Base-by-base conservation (phyloP, 2,113 vertebrate genomes). In the Forbesichthys agassizii region DNA sequence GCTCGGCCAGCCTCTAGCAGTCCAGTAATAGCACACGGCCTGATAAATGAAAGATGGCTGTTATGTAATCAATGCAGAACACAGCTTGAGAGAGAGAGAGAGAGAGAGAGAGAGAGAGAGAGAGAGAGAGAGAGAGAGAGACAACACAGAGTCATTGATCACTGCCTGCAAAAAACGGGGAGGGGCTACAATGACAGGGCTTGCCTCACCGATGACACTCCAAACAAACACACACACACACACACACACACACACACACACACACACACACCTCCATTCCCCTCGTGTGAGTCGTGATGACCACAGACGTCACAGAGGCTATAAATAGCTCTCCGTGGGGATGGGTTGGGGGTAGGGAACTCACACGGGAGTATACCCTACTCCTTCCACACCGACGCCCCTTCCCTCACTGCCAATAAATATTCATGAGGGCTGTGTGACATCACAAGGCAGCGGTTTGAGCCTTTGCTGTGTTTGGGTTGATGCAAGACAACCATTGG, bases 1-100 rank as follows among this genome's bases (percentile, higher is more conserved):
- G 77, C 73, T 16, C 75, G 16, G 62, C 49, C 48, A 78, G 80
- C 73, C 81, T 81, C 47, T 49, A 33, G 76, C 27, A 11, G 68
- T 87, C 74, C 71, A 74, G 78, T 78, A 77, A 76, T 75, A 83
- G 77, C 69, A 75, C 61, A n/a, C 6, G 73, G 27, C 27, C 68
- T 78, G 76, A 82, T 83, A 83, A 89, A 88, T 87, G 80, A 88
- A 75, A 82, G 74, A 79, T 79, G 70, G 72, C 54, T 75, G 68
- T 88, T 89, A 85, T 80, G 83, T 83, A 87, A 90, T 79, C 42
- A 57, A 82, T 79, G 68, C 59, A 85, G 78, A 90, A 88, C 86
- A 81, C 89, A 48, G 46, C 27, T 1, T 48, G 72, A 68, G 5
- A 76, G 10, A 56, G 57, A 12, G 13, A 14, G 10, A 13, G 52